Evolutionary conservation across 2,888 invertebrate genomes (phyloP).

Genomic region (Ashinkailepas kermadecensis): DNA sequence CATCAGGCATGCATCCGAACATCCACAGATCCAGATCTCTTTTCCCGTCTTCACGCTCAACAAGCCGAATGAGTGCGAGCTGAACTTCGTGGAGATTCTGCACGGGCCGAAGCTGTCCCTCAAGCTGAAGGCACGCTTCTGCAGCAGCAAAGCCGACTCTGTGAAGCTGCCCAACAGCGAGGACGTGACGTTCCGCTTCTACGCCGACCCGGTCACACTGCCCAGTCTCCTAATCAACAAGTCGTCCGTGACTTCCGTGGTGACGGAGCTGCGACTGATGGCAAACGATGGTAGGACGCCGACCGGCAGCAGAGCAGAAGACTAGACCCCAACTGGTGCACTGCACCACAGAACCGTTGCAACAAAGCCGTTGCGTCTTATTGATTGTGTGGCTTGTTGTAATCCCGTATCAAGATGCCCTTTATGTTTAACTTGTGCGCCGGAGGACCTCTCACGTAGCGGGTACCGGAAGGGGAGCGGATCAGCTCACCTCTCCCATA

Average conservation of each 20-base stretch:
- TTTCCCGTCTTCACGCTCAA: constrained; percentile 58
- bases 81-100: constrained; percentile 67
- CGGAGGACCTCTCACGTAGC: too few species aligned
- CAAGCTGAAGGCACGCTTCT: constrained; percentile 60
- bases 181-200: constrained; percentile 65
- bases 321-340: too few species aligned
- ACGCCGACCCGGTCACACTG: constrained; percentile 47
- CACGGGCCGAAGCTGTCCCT: constrained; percentile 56
- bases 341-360: too few species aligned
- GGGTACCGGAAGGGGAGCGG: too few species aligned
- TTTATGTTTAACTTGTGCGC: too few species aligned
- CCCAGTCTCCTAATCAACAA: neutral
- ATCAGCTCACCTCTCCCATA: too few species aligned
- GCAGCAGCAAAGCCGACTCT: constrained; percentile 76
- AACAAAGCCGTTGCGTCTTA: too few species aligned
- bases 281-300: neutral
- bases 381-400: too few species aligned
- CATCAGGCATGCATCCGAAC: neutral
- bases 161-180: constrained; percentile 57
- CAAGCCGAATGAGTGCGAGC: constrained; percentile 68
- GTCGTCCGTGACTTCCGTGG: neutral
- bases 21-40: constrained; percentile 58
- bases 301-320: too few species aligned
- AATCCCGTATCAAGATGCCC: too few species aligned
- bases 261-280: neutral